A percentile compares a stretch with the other conserved stretches of the same genome.
Evolutionary conservation across 2,888 invertebrate species (phyloP).

Genomic region (Tipula helvola): DNA sequence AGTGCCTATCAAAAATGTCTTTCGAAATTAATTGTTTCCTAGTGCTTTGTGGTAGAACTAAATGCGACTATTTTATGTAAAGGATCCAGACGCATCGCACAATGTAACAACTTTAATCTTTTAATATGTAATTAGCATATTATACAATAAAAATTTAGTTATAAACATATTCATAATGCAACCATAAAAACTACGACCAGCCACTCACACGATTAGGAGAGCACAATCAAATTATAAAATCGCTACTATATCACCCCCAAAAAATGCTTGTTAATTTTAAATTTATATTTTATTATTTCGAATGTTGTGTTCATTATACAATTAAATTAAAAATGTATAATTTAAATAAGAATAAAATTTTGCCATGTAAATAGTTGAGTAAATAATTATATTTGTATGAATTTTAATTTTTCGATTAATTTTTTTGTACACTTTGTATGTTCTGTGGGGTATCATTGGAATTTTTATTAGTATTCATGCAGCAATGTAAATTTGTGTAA

Average conservation of each 20-base stretch:
- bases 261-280: neutral
- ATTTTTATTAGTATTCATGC: neutral
- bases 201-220: neutral
- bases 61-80: too few relatives aligned
- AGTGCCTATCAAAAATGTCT: too few relatives aligned
- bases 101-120: too few relatives aligned
- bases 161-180: neutral
- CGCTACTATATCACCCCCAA: neutral
- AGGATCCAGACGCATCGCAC: too few relatives aligned
- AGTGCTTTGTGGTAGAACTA: too few relatives aligned
- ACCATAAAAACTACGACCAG: neutral
- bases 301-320: neutral
- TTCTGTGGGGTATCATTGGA: neutral
- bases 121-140: too few relatives aligned
- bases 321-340: neutral
- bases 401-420: neutral
- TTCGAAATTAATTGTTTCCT: too few relatives aligned
- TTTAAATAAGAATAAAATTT: neutral
- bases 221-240: neutral
- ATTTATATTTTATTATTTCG: neutral
- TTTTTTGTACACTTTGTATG: neutral
- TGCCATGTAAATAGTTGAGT: neutral
- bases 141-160: too few relatives aligned
- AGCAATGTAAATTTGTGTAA: neutral
- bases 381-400: neutral